Evolutionary conservation across 92 coral and sea anemone genomes (phyloP), one percentile per base, ranked within the genome.

Genomic region (Heteractis magnifica): DNA sequence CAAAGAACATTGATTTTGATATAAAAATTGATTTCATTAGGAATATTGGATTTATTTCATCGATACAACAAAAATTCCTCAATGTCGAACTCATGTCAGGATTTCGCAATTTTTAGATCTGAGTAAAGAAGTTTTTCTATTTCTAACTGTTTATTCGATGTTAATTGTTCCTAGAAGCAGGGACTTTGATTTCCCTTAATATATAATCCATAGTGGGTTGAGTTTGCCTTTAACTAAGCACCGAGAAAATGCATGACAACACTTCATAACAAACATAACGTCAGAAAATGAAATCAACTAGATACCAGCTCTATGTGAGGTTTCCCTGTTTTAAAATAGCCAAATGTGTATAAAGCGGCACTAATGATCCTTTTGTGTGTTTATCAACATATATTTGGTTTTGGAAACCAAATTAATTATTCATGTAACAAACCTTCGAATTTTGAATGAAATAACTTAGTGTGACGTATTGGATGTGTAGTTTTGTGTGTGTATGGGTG

Each of bases 391-490:
- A 52, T 49, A 23, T 51, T 70, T 81, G 51, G 59, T 34, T 81
- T 51, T 70, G 77, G 34, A 81, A 81, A 51, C 55, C 77, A 49
- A 51, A 71, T 81, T n/a, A 64, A 79, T 79, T 64, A 79, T 64
- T 49, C 8, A 65, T 41, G 20, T 6, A 5, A 41, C 4, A 3
- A 6, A 13, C 8, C 65, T 16, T 1, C 20, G 34, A 51, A 52
- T 5, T 21, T 79, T 60, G 16, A 49, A 56, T 60, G 13, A 44
- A 55, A 79, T 77, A 7, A 77, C 11, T 59, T 18, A 10, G 15
- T 68, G 15, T 7, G 44, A 41, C n/a, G 4, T 68, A 26, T 8
- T 68, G 73, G 10, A 23, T 64, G 23, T 19, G 71, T 64, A 2
- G n/a, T 41, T 68, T 0, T 68, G 73, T 68, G 3, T 21, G 49